Evolutionary conservation across 2,797 vertebrate species (phyloP), one percentile per base, ranked within the genome.

Genomic region (Novumbra hubbsi): DNA sequence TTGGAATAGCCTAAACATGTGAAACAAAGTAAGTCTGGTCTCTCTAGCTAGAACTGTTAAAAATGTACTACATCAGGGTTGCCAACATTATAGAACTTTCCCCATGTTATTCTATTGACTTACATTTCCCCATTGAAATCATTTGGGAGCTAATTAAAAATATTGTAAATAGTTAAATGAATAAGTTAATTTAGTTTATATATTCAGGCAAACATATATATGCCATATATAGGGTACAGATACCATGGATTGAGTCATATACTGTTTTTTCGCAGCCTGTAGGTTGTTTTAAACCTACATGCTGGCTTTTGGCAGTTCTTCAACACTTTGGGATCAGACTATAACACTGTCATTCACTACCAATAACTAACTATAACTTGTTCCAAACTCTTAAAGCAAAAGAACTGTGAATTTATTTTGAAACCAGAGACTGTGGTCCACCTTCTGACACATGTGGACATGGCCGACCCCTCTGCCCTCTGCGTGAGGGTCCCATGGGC

Each of bases 401-500:
- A 45, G 19, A 68, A 41, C 38, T 68, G 34, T 45, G 38, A 68
- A 3, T 9, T 21, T 45, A 68, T 68, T 38, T 24, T n/a, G 38
- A 64, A 28, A 64, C 27, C 27, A 32, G 60, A 49, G 67, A 78
- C 30, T 65, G 71, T 34, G 65, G 69, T 60, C 63, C 76, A 68
- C 78, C 83, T 78, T 79, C 81, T 78, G 72, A 88, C 90, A 90
- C 90, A 83, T 88, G 86, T 74, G 81, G 77, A 76, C 80, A 82
- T 86, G 82, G 82, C 86, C 76, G 86, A 80, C 84, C 79, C 81
- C 74, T 71, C 68, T 88, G 87, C 81, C 85, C 90, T 91, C 77
- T 91, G 86, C 88, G 77, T 81, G 73, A 82, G 73, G 74, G 34
- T 88, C 86, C 86, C 78, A 81, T 82, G 91, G 84, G 87, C 84